These are phyloP conservation scores for Carassius gibelio DNA, from an alignment of 2,113 vertebrate species.

Conservation along the genomic window DNA sequence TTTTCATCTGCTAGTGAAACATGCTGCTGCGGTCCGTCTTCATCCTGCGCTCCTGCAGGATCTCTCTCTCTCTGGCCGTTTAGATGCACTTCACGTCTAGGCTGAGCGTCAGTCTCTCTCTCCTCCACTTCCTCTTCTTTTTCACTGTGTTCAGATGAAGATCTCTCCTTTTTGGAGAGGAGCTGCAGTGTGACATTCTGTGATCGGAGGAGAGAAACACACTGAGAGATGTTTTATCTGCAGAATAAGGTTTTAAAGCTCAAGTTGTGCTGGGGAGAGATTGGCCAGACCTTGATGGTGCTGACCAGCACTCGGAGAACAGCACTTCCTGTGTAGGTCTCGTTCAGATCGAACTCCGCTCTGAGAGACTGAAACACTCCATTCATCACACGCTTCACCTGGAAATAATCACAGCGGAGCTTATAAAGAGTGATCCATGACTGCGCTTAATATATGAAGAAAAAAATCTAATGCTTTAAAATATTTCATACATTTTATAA, in stretches of 20 bases:
- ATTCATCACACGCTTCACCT: conserved; percentile 98
- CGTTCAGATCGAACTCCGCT: conserved; percentile 85
- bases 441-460: background rate
- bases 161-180: conserved; percentile 68
- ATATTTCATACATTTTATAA: background rate
- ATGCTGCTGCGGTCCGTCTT: background rate
- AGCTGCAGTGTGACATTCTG: conserved; percentile 90
- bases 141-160: conserved; percentile 53
- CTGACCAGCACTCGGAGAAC: conserved; percentile 83
- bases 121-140: conserved; percentile 61
- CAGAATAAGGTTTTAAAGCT: background rate
- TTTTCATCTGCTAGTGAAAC: background rate
- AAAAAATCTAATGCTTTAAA: background rate
- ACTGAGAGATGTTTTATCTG: background rate
- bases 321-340: conserved; percentile 83
- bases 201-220: background rate
- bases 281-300: conserved; percentile 86
- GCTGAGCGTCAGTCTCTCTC: conserved; percentile 26
- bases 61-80: conserved; percentile 56
- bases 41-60: background rate
- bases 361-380: conserved; percentile 90
- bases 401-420: conserved; percentile 31
- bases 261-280: background rate
- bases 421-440: background rate
- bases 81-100: conserved; percentile 15